A percentile compares a stretch with the other conserved stretches of the same genome.
Evolutionary conservation across 2,113 vertebrate species (phyloP).

Genomic region (Corythoichthys intestinalis): DNA sequence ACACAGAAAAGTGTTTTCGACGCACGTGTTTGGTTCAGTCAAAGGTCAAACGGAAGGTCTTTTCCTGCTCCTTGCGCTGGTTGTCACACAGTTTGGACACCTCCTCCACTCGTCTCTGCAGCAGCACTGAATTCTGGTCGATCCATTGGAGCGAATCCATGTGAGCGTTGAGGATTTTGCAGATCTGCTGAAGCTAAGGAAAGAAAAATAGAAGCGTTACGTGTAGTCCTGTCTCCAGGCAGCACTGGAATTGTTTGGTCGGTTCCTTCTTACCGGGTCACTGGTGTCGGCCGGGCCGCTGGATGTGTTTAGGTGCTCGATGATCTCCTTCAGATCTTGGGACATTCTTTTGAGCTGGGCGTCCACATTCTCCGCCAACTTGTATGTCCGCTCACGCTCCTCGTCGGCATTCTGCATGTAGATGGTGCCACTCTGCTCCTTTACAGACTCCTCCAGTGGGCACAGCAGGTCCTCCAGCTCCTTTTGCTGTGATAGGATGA

Average conservation of each 20-base stretch:
- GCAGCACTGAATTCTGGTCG: conserved; percentile 90
- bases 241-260: not conserved
- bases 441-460: conserved; percentile 90
- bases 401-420: conserved; percentile 96
- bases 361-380: conserved; percentile 86
- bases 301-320: conserved; percentile 82
- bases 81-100: conserved; percentile 87
- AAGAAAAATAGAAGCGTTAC: not conserved
- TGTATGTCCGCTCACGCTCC: conserved; percentile 92
- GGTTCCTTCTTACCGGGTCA: conserved; percentile 73
- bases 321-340: conserved; percentile 90
- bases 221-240: not conserved
- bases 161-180: conserved; percentile 95
- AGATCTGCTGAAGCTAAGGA: conserved; percentile 91
- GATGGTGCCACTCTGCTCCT: conserved; percentile 93
- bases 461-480: conserved; percentile 91
- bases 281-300: conserved; percentile 74
- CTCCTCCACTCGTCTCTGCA: conserved; percentile 93
- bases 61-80: conserved; percentile 92
- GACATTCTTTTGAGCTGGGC: conserved; percentile 87
- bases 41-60: conserved; percentile 83
- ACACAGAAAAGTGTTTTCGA: not conserved
- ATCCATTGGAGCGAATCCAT: conserved; percentile 98
- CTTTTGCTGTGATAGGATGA: conserved; percentile 96
- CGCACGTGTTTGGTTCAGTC: conserved; percentile 54